Conservation (phyloP, 2,888 invertebrate species). For the Smittia aterrima region DNA sequence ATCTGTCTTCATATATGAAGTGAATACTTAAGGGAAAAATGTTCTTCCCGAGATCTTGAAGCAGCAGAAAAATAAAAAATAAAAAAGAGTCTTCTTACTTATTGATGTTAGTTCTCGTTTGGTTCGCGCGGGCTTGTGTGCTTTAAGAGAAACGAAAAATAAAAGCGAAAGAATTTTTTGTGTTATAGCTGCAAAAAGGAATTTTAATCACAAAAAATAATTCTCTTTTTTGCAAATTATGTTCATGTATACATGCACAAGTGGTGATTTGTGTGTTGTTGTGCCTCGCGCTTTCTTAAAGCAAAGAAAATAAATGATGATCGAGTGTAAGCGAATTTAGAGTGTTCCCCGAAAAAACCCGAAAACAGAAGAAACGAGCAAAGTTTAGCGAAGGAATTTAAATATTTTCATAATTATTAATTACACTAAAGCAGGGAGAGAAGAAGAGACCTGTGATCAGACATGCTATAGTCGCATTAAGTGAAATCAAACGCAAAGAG, state of each 20-base stretch:
- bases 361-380: not conserved
- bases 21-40: not conserved
- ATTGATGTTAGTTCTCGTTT: slow-evolving; percentile 15
- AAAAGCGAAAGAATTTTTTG: not conserved
- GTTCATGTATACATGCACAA: not conserved
- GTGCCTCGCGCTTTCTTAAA: not conserved
- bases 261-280: not conserved
- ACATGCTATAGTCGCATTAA: not conserved
- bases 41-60: not conserved
- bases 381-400: not conserved
- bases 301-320: not conserved
- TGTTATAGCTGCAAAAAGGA: slow-evolving; percentile 32
- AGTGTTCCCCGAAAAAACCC: not conserved
- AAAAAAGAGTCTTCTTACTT: slow-evolving; percentile 17
- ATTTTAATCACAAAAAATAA: slow-evolving; percentile 35
- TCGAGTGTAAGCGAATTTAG: not conserved
- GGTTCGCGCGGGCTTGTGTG: not conserved
- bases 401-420: not conserved
- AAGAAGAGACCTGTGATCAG: not conserved
- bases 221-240: slow-evolving; percentile 13
- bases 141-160: not conserved
- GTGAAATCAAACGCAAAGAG: not conserved
- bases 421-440: not conserved
- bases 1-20: too few relatives aligned
- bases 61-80: slow-evolving; percentile 19